Base-by-base conservation (phyloP, 2,797 vertebrate species). In the Ptychobarbus kaznakovi region DNA sequence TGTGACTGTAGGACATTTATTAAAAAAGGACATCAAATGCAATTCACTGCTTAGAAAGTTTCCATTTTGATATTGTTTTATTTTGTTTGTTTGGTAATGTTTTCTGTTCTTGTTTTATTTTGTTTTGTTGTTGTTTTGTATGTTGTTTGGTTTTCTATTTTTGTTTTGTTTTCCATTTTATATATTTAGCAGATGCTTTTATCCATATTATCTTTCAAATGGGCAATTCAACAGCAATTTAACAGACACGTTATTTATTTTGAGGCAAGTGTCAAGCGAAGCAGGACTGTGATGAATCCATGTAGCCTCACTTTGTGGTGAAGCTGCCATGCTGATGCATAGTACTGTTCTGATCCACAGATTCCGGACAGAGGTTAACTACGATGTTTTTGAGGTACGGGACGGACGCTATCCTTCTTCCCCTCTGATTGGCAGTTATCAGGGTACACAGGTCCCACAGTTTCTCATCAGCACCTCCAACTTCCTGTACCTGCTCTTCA, bases 401-500 rank as follows among this genome's bases (percentile, higher is more conserved):
- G 98, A 99, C 0, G 98, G 98, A 9, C 96, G 96, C 16, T 99
- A 96, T 78, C 97, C 98, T 58, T 99, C 98, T 0, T 98, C 98
- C 0, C 95, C 97, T 0, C 88, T 99, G 73, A 98, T 99, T 46
- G 98, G 98, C 2, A 96, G 98, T 87, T 99, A 98, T 86, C 98
- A 99, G 4, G 98, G 98, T 28, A 99, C 98, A 16, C 98, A 99
- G 93, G 98, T 99, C 68, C 98, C 98, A 6, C 98, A 99, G 95
- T 99, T 99, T 92, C 96, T 99, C 88, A 98, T 99, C 93, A 99
- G 98, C 94, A 99, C 98, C 92, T 98, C 98, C 93, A 99, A 96
- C 95, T 98, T 96, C 91, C 93, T 99, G 81, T 99, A 94, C 89
- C 96, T 99, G 11, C 96, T 99, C 76, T 99, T 99, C 93, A 97